Conservation (phyloP, 2,888 invertebrate species). For the Yponomeuta cagnagella region DNA sequence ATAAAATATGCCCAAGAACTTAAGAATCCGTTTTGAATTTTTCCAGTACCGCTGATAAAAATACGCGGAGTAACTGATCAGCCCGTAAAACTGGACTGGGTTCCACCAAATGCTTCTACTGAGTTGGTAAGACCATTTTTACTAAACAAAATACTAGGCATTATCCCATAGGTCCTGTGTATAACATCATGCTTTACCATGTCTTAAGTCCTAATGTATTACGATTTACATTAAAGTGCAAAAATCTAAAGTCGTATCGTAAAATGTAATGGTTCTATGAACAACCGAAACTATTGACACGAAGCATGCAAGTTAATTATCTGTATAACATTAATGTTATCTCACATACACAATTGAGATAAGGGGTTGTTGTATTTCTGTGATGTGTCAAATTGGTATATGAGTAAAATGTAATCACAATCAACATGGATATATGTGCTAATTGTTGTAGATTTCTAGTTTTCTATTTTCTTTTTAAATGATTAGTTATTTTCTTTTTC, state of each 20-base stretch:
- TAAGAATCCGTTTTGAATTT: background rate
- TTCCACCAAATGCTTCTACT: constrained; percentile 82
- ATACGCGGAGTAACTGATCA: constrained; percentile 75
- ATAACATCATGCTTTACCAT: too few species aligned
- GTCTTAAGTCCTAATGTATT: too few species aligned
- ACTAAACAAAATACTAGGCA: background rate
- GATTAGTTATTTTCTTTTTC: too few species aligned
- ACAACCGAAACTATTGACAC: background rate
- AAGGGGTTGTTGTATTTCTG: background rate
- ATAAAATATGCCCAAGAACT: too few species aligned
- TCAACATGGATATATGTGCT: too few species aligned
- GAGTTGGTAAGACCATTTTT: constrained; percentile 55
- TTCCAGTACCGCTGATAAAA: constrained; percentile 74
- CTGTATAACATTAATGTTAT: background rate
- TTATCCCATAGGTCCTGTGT: too few species aligned
- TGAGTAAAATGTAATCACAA: background rate
- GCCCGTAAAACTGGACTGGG: constrained; percentile 84
- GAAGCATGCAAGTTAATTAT: background rate
- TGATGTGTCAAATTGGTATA: background rate
- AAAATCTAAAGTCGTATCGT: too few species aligned
- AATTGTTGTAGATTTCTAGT: too few species aligned
- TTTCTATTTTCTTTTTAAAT: too few species aligned
- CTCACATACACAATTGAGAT: background rate
- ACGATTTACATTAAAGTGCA: too few species aligned
- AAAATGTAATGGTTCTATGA: too few species aligned